Evolutionary conservation across 2,888 invertebrate species (phyloP), one percentile per base, ranked within the genome.

Genomic region (Gortyna flavago): DNA sequence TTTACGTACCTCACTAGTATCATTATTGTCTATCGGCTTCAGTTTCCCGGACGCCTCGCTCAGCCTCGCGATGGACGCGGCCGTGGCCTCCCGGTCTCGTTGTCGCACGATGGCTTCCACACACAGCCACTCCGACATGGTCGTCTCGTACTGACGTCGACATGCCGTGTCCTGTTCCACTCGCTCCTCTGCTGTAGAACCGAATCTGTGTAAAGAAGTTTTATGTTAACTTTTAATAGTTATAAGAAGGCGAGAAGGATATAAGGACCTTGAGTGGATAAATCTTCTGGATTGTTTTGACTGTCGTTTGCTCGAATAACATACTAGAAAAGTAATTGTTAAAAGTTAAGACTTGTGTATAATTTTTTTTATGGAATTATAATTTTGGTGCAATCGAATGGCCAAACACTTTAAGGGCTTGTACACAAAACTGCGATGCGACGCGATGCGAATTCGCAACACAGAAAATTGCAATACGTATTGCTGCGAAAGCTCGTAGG

Each of bases 51-150:
- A 92, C 79, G 98, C 98, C 90, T 98, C 98, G 32, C 98, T 98
- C n/a, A 99, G 96, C 90, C 99, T 98, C 11, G 99, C 99, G 72
- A 99, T 97, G 62, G 98, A 99, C 18, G 98, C 98, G 0, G 98
- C 99, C 80, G 98, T 98, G 65, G 97, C 98, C 92, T 98, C 98
- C 81, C 98, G 97, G 89, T 99, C 99, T 13, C 97, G 95, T 91
- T 98, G 98, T 70, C 97, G 95, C 0, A 99, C 99, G 83, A 99
- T 99, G 0, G 99, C 99, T 92, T 99, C 99, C 0, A 99, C 99
- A 0, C 99, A 99, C 80, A 99, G 94, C 99, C 99, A 99, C 93
- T 99, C 99, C 0, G 99, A 99, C 98, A 99, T 99, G 1, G 98
- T 98, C 11, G 98, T 98, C 94, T 99, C 99, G 89, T 99, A 99